Percentiles rank a stretch among this genome's conserved stretches.
Conservation (phyloP, 2,113 vertebrate genomes). For the Lagopus leucura region DNA sequence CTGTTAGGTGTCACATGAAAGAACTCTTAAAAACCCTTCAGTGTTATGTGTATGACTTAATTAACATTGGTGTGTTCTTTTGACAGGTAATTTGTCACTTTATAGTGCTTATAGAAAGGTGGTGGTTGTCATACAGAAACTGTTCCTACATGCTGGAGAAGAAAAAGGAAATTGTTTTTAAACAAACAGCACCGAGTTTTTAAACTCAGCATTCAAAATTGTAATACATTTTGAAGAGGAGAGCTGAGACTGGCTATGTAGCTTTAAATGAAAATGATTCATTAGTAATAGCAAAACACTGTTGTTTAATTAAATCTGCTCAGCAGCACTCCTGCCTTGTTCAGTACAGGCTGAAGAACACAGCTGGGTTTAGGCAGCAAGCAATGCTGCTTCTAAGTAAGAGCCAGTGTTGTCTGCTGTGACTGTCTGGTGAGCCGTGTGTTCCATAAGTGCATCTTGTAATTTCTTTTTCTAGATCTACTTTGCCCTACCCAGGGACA, state of each 20-base stretch:
- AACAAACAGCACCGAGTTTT: background rate
- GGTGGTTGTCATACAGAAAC: background rate
- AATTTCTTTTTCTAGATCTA: conserved; percentile 82
- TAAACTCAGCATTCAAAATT: background rate
- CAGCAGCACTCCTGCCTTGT: background rate
- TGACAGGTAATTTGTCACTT: conserved; percentile 3
- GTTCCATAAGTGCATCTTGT: background rate
- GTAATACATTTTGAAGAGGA: background rate
- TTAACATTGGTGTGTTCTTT: background rate
- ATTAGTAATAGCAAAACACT: background rate
- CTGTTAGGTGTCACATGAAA: background rate
- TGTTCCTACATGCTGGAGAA: background rate
- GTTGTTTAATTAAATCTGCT: background rate
- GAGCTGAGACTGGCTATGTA: background rate
- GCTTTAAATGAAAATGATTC: background rate
- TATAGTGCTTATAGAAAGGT: background rate
- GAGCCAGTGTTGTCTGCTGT: background rate
- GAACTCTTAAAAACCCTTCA: background rate
- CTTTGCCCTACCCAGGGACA: conserved; percentile 91
- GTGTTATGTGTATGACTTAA: background rate
- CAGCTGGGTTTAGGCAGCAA: background rate
- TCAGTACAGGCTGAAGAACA: background rate
- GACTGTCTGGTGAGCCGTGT: background rate
- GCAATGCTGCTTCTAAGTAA: background rate
- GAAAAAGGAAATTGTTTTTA: conserved; percentile 3